These are phyloP conservation scores for Bolinopsis microptera DNA, from an alignment of 37 sponge, comb jelly and placozoan species.

Conservation along the genomic window DNA sequence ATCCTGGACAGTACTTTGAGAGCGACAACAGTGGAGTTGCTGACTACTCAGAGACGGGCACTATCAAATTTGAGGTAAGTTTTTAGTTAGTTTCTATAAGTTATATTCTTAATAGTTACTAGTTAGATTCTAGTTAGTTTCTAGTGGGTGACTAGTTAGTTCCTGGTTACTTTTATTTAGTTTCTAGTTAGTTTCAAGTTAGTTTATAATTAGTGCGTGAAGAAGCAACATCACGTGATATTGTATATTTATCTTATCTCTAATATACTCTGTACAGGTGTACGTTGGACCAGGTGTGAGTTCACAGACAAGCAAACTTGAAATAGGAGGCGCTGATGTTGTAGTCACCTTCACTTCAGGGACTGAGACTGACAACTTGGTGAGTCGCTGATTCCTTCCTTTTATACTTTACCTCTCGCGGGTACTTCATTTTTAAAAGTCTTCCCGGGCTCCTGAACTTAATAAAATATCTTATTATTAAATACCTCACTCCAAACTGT, in stretches of 20 bases:
- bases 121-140: neutral
- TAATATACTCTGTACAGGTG: no score
- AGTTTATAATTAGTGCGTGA: no score
- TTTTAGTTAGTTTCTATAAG: neutral
- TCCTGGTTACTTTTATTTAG: no score
- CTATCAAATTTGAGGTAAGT: neutral
- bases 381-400: neutral
- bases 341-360: neutral
- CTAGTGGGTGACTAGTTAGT: neutral
- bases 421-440: no score
- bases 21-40: neutral
- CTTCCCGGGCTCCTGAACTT: no score
- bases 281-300: neutral
- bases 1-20: conserved; percentile 11
- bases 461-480: no score
- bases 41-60: neutral
- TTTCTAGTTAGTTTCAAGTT: no score
- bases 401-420: no score
- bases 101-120: neutral
- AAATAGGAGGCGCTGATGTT: neutral
- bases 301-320: neutral
- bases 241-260: no score
- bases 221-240: no score
- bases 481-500: no score
- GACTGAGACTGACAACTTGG: neutral